Percentiles rank a stretch among this genome's conserved stretches.
These are phyloP conservation scores for Nomia melanderi DNA, from an alignment of 1,140 invertebrate genomes.

Conservation along the genomic window DNA sequence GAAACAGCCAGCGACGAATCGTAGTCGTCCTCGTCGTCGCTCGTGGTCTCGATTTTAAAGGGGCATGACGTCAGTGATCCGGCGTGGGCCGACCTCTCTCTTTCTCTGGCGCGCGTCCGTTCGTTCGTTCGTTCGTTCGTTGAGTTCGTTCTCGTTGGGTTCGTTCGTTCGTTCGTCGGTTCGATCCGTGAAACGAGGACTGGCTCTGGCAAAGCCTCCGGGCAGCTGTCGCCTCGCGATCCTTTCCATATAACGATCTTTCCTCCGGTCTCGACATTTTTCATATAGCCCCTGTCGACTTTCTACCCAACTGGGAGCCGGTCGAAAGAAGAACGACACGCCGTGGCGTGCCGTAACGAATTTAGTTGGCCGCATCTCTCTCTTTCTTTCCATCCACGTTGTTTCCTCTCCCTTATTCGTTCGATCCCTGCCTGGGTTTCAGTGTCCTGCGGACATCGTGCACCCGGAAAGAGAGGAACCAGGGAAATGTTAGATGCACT, in stretches of 20 bases:
- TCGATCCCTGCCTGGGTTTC: too few species aligned
- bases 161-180: not conserved
- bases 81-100: constrained; percentile 36
- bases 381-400: too few species aligned
- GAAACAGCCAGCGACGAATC: too few species aligned
- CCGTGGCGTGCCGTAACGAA: constrained; percentile 15
- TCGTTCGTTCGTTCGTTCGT: constrained; percentile 10
- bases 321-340: constrained; percentile 25
- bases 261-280: constrained; percentile 42
- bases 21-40: constrained; percentile 12
- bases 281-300: constrained; percentile 41
- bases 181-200: constrained; percentile 41
- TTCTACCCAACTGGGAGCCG: constrained; percentile 26
- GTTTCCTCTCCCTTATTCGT: too few species aligned
- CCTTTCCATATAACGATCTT: constrained; percentile 53
- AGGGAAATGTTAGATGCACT: too few species aligned
- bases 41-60: constrained; percentile 47
- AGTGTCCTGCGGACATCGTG: too few species aligned
- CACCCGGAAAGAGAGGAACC: too few species aligned
- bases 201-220: constrained; percentile 38
- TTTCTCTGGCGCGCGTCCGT: constrained; percentile 12
- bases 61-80: constrained; percentile 47
- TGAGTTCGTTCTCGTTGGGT: constrained; percentile 1
- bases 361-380: constrained; percentile 28
- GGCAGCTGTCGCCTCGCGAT: constrained; percentile 52